Conservation (phyloP, 2,113 vertebrate genomes). For the Amblyopsis rosae region DNA sequence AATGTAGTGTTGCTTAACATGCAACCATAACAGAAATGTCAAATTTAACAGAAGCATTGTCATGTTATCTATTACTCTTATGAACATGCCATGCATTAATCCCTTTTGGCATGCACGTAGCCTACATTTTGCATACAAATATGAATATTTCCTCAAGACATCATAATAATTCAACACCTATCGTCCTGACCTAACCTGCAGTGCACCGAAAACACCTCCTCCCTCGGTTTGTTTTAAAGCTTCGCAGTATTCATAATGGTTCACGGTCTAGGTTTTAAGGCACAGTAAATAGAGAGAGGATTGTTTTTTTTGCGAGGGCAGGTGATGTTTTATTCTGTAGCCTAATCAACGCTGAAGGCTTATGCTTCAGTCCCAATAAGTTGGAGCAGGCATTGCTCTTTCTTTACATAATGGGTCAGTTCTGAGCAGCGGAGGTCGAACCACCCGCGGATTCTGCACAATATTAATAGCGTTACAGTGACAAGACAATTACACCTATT, state of each 20-base stretch:
- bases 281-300: too few relatives aligned
- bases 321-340: slow-evolving; percentile 52
- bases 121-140: too few relatives aligned
- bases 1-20: too few relatives aligned
- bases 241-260: slow-evolving; percentile 53
- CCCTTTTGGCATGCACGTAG: too few relatives aligned
- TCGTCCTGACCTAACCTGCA: slow-evolving; percentile 7
- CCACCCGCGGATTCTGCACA: background rate
- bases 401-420: slow-evolving; percentile 43
- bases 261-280: slow-evolving; percentile 6
- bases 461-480: background rate
- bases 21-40: too few relatives aligned
- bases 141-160: too few relatives aligned
- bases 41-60: too few relatives aligned
- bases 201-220: background rate
- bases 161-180: slow-evolving; percentile 5
- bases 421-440: slow-evolving; percentile 16
- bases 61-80: too few relatives aligned
- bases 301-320: slow-evolving; percentile 42
- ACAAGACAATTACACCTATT: background rate
- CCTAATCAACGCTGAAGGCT: slow-evolving; percentile 44
- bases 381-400: slow-evolving; percentile 35
- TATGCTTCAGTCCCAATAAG: slow-evolving; percentile 51
- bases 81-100: too few relatives aligned
- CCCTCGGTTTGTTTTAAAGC: slow-evolving; percentile 46